Percentiles rank a stretch among this genome's conserved stretches.
These are phyloP conservation scores for Stenichneumon culpator DNA, from an alignment of 2,888 invertebrate genomes.

Conservation along the genomic window DNA sequence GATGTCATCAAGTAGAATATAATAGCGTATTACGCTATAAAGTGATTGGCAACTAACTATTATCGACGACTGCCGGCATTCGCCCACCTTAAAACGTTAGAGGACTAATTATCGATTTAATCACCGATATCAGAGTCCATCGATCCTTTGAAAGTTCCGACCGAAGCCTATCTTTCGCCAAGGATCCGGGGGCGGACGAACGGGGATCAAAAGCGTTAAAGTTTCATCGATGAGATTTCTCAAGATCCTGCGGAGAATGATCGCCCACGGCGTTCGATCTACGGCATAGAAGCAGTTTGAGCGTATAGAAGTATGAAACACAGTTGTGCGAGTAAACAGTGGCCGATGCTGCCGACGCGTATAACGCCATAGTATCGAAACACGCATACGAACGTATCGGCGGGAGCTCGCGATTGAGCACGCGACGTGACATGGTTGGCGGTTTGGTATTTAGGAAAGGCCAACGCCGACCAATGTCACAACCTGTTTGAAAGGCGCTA, in stretches of 20 bases:
- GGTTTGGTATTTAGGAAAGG: slow-evolving; percentile 85
- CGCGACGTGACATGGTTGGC: slow-evolving; percentile 83
- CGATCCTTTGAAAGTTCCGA: slow-evolving; percentile 30
- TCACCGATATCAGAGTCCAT: slow-evolving; percentile 16
- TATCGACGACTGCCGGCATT: not conserved
- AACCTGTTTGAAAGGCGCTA: slow-evolving; percentile 84
- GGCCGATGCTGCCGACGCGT: slow-evolving; percentile 33
- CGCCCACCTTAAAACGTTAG: not conserved
- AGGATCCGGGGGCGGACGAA: slow-evolving; percentile 64
- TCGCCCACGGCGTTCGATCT: slow-evolving; percentile 72
- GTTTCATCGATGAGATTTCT: slow-evolving; percentile 68
- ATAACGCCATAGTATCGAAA: slow-evolving; percentile 17
- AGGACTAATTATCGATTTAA: not conserved
- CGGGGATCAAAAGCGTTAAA: slow-evolving; percentile 54
- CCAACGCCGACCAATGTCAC: slow-evolving; percentile 84
- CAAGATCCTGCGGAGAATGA: slow-evolving; percentile 72
- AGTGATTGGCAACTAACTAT: not conserved
- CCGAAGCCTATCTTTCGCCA: slow-evolving; percentile 33
- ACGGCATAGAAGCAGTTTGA: slow-evolving; percentile 7
- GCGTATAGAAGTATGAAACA: slow-evolving; percentile 46
- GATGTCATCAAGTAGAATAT: not conserved
- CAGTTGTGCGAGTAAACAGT: slow-evolving; percentile 70
- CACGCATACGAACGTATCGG: slow-evolving; percentile 34
- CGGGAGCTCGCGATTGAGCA: slow-evolving; percentile 72
- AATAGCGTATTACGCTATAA: not conserved